phyloP scores from a whole-genome alignment of 1,140 invertebrate species.

The Elymnias hypermnestra region DNA sequence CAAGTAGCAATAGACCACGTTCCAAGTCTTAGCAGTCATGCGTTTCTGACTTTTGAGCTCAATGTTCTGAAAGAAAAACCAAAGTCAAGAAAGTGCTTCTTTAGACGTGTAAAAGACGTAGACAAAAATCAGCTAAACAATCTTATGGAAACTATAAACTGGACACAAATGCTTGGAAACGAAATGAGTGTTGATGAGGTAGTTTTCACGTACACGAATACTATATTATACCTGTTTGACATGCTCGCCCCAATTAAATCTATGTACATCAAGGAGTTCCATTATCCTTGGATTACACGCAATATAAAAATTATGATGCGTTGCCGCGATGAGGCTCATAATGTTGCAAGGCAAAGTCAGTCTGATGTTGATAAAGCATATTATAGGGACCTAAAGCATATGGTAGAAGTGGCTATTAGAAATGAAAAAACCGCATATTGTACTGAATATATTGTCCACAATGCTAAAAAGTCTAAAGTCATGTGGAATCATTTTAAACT shows the following conservation, averaged over 20 bases:
- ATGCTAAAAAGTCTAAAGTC: not conserved
- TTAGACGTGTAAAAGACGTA: no score
- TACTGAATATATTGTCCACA: not conserved
- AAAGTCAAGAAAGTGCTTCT: no score
- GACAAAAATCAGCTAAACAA: no score
- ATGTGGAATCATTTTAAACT: conserved; percentile 11
- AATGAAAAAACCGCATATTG: conserved; percentile 9
- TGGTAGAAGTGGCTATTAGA: conserved; percentile 1
- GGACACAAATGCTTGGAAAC: no score
- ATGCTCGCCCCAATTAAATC: conserved; percentile 6
- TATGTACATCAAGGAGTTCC: not conserved
- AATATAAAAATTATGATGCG: conserved; percentile 11
- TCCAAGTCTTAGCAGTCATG: no score
- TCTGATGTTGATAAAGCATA: not conserved
- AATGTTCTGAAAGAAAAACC: no score
- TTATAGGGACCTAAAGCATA: conserved; percentile 5
- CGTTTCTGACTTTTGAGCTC: no score
- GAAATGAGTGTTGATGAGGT: no score
- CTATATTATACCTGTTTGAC: no score
- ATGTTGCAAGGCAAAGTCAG: not conserved
- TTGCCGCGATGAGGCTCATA: conserved; percentile 3
- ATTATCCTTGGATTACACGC: conserved; percentile 14
- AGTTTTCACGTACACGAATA: no score
- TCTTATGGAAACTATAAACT: no score
- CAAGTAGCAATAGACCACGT: no score